These are phyloP conservation scores for Latrodectus elegans DNA, from an alignment of 2,888 invertebrate species.

Conservation along the genomic window DNA sequence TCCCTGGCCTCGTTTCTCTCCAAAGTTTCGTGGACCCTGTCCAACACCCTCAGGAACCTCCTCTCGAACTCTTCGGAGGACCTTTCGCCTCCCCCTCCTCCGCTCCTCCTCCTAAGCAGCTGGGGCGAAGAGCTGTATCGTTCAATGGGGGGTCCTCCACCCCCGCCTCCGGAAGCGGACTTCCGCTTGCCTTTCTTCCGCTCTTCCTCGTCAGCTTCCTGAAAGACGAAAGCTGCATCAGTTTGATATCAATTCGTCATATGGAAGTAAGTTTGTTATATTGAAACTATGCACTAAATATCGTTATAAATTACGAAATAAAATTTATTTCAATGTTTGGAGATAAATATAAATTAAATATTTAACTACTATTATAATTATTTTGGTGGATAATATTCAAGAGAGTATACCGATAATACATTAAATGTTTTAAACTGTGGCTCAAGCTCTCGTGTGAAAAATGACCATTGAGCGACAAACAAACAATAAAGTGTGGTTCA, in stretches of 20 bases:
- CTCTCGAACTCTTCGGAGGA: slow-evolving; percentile 63
- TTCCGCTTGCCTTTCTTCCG: slow-evolving; percentile 16
- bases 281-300: no score
- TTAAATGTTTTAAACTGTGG: no score
- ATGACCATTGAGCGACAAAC: no score
- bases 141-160: slow-evolving; percentile 30
- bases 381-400: no score
- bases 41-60: slow-evolving; percentile 57
- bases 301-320: no score
- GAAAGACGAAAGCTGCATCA: neutral
- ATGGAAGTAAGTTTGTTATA: no score
- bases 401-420: no score
- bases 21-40: slow-evolving; percentile 62
- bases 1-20: slow-evolving; percentile 62
- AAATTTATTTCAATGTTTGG: no score
- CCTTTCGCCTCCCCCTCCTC: slow-evolving; percentile 29
- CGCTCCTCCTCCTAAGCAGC: slow-evolving; percentile 42
- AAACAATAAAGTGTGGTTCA: no score
- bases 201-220: slow-evolving; percentile 58
- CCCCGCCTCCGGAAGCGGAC: slow-evolving; percentile 1
- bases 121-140: slow-evolving; percentile 53
- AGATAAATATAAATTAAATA: no score
- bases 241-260: neutral
- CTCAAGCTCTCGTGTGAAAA: no score
- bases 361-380: no score